These are phyloP conservation scores for Mellilla xanthometata DNA, from an alignment of 2,888 invertebrate species.

Conservation along the genomic window DNA sequence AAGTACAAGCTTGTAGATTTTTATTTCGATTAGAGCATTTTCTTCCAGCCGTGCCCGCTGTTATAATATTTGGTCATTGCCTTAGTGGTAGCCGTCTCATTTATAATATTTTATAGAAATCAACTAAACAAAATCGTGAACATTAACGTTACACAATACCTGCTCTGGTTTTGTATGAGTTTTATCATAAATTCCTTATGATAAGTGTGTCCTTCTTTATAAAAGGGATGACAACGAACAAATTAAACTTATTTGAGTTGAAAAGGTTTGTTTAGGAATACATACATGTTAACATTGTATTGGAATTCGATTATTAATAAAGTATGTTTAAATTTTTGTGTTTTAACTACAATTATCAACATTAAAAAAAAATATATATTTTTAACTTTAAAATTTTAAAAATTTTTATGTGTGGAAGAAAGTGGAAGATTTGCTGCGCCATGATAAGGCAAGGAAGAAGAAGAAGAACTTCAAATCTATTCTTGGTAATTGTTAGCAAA, in stretches of 20 bases:
- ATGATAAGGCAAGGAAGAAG: too few relatives aligned
- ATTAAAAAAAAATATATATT: too few relatives aligned
- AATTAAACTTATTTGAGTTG: conserved; percentile 24
- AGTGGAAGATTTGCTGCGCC: too few relatives aligned
- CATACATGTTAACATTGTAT: background rate
- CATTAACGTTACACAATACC: conserved; percentile 71
- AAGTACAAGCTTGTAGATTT: too few relatives aligned
- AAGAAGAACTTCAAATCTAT: too few relatives aligned
- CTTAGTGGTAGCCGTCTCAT: conserved; percentile 80
- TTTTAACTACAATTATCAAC: background rate
- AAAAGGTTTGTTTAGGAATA: conserved; percentile 21
- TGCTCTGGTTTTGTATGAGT: conserved; percentile 64
- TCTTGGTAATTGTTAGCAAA: too few relatives aligned
- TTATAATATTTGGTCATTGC: conserved; percentile 78
- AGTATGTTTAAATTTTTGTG: background rate
- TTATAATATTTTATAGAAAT: conserved; percentile 83
- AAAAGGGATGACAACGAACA: conserved; percentile 27
- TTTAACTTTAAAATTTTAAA: too few relatives aligned
- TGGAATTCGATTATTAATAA: background rate
- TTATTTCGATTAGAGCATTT: too few relatives aligned
- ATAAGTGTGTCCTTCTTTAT: conserved; percentile 54
- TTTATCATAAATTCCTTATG: conserved; percentile 70
- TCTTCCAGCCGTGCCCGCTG: conserved; percentile 41
- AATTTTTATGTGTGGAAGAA: too few relatives aligned
- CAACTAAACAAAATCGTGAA: conserved; percentile 78